phyloP scores from a whole-genome alignment of 2,888 invertebrate species.

The Halictus ligatus region DNA sequence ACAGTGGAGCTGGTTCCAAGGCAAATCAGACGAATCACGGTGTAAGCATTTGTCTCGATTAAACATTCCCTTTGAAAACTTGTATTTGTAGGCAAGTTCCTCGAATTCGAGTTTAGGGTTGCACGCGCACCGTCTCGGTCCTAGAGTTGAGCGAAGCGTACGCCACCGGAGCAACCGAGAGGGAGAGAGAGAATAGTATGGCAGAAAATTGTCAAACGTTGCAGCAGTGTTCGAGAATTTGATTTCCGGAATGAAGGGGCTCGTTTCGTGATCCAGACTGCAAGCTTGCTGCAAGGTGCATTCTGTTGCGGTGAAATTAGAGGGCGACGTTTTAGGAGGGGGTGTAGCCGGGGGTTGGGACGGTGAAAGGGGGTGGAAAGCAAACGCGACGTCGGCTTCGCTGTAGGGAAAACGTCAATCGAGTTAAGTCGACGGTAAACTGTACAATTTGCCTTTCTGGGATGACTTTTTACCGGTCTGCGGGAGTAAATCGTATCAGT shows the following conservation, averaged over 20 bases:
- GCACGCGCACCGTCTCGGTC: neutral
- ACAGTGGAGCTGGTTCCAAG: neutral
- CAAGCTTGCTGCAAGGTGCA: slow-evolving; percentile 22
- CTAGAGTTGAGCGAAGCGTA: neutral
- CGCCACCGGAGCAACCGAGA: neutral
- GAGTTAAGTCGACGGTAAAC: slow-evolving; percentile 33
- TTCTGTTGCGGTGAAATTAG: slow-evolving; percentile 42
- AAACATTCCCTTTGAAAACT: slow-evolving; percentile 11
- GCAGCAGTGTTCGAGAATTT: slow-evolving; percentile 34
- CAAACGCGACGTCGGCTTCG: slow-evolving; percentile 36
- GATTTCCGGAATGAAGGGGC: slow-evolving; percentile 35
- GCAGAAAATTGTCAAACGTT: slow-evolving; percentile 34
- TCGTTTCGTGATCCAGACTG: slow-evolving; percentile 24
- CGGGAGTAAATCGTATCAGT: slow-evolving; percentile 6
- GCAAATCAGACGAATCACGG: slow-evolving; percentile 9
- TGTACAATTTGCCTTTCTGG: slow-evolving; percentile 12
- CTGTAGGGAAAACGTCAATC: slow-evolving; percentile 24
- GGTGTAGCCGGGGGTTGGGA: neutral
- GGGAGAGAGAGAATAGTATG: neutral
- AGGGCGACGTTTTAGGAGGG: neutral
- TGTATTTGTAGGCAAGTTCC: slow-evolving; percentile 11
- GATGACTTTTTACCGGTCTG: slow-evolving; percentile 14
- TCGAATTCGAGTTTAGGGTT: neutral
- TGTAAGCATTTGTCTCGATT: slow-evolving; percentile 10
- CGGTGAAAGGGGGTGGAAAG: slow-evolving; percentile 5